Conservation (phyloP, 2,797 vertebrate genomes). For the Falco rusticolus region DNA sequence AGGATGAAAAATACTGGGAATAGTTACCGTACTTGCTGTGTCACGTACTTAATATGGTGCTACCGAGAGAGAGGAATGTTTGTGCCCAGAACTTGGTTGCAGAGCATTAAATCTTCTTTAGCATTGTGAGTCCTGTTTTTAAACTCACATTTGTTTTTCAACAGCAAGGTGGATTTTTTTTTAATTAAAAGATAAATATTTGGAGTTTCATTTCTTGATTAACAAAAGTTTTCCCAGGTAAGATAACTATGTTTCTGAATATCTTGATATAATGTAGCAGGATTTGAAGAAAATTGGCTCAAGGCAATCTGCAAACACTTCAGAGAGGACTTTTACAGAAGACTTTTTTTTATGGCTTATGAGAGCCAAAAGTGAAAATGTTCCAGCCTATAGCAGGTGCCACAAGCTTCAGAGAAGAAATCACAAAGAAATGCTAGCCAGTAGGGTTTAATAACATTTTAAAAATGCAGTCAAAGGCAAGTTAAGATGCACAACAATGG, state of each 20-base stretch:
- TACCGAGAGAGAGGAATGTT: neutral
- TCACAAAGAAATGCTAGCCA: neutral
- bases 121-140: neutral
- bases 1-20: neutral
- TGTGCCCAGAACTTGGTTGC: neutral
- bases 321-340: neutral
- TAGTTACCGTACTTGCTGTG: neutral
- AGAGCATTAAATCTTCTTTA: neutral
- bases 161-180: neutral
- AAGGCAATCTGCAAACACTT: neutral
- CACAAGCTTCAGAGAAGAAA: neutral
- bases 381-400: neutral
- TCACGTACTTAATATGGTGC: neutral
- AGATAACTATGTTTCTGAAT: neutral
- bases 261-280: neutral
- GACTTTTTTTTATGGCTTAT: neutral
- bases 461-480: neutral
- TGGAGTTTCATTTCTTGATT: neutral
- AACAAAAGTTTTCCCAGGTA: neutral
- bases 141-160: neutral
- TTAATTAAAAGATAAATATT: neutral
- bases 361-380: neutral
- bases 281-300: neutral
- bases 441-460: neutral
- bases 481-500: neutral